These are phyloP conservation scores for Paramacrobiotus metropolitanus DNA, from an alignment of 1,140 invertebrate genomes.

Conservation along the genomic window DNA sequence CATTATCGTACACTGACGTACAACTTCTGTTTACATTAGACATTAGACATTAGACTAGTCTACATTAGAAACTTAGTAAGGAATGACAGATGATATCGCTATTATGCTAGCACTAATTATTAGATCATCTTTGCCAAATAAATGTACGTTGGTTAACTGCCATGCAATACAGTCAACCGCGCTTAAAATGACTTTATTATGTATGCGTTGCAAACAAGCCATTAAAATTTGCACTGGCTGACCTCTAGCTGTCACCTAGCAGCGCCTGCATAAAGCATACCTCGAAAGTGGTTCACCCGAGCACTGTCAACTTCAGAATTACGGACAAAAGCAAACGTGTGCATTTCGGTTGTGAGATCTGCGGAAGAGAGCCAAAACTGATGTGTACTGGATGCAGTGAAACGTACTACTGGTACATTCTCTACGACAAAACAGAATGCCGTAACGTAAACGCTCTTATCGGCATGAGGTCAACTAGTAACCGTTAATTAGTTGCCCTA, in stretches of 20 bases:
- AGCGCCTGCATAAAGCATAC: background rate
- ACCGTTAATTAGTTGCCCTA: background rate
- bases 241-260: background rate
- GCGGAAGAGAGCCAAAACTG: background rate
- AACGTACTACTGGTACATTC: constrained; percentile 1
- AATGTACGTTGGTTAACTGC: no score
- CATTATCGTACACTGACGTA: no score
- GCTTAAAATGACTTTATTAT: no score
- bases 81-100: no score
- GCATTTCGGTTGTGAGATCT: background rate
- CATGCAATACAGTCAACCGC: no score
- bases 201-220: background rate
- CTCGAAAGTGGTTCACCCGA: background rate
- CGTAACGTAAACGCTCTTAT: background rate
- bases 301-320: background rate
- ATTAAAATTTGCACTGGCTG: background rate
- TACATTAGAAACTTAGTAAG: no score
- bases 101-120: no score
- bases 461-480: background rate
- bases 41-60: no score
- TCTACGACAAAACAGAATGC: background rate
- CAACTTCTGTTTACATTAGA: no score
- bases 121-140: no score
- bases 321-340: background rate
- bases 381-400: background rate